A percentile compares a stretch with the other conserved stretches of the same genome.
phyloP scores from a whole-genome alignment of 2,797 vertebrate genomes.

The Clarias pachynema region DNA sequence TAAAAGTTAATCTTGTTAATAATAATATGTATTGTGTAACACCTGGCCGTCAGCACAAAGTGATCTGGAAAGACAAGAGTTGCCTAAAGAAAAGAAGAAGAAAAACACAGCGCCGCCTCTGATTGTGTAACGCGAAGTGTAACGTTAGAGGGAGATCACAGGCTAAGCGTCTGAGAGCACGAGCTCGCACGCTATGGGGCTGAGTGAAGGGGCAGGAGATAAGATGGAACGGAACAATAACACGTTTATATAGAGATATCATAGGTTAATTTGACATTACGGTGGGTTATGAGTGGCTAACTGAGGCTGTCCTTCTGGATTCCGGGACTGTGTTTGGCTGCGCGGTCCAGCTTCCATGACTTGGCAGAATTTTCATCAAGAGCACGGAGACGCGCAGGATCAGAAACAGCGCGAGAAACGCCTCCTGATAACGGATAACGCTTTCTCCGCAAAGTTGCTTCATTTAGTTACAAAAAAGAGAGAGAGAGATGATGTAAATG shows the following conservation, averaged over 20 bases:
- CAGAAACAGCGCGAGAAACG: conserved; percentile 55
- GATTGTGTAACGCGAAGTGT: conserved; percentile 53
- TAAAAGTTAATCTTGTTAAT: conserved; percentile 13
- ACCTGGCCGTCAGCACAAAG: conserved; percentile 30
- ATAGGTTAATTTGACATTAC: neutral
- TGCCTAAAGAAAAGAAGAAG: neutral
- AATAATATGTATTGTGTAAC: conserved; percentile 17
- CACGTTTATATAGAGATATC: neutral
- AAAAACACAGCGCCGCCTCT: conserved; percentile 38
- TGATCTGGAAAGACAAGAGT: conserved; percentile 40
- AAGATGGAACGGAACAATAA: neutral
- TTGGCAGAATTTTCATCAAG: conserved; percentile 64
- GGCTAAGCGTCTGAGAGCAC: conserved; percentile 43
- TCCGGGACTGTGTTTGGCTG: neutral
- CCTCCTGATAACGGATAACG: conserved; percentile 28
- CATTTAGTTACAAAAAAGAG: too few species aligned
- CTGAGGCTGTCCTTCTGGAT: neutral
- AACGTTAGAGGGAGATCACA: conserved; percentile 32
- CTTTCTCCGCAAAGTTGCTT: neutral
- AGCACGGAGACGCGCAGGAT: conserved; percentile 50
- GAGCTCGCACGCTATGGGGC: conserved; percentile 53
- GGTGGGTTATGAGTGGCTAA: neutral
- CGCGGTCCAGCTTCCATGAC: conserved; percentile 65
- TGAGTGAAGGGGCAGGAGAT: conserved; percentile 26
- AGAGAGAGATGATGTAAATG: neutral